Conservation (phyloP, 2,888 invertebrate genomes). For the Megaustenia siamemsis region DNA sequence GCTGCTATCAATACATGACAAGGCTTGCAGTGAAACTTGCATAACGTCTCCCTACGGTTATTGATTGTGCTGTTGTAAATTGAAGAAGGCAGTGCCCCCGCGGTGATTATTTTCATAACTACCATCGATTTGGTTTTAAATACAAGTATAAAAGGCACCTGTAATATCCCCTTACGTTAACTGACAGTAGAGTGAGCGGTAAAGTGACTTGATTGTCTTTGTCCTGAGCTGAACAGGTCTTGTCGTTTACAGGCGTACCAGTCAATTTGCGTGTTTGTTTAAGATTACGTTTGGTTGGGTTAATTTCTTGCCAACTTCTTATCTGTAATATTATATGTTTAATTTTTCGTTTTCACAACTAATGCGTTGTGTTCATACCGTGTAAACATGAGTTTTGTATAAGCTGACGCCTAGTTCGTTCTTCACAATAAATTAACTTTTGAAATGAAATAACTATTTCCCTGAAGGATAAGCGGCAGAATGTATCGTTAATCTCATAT, state of each 20-base stretch:
- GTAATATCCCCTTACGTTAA: slow-evolving; percentile 23
- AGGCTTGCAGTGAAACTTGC: slow-evolving; percentile 9
- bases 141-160: slow-evolving; percentile 13
- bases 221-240: neutral
- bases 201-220: neutral
- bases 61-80: neutral
- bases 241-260: no score
- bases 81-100: neutral
- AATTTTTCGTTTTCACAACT: no score
- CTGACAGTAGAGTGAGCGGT: no score
- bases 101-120: slow-evolving; percentile 13
- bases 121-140: slow-evolving; percentile 12
- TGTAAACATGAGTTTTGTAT: no score
- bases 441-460: no score
- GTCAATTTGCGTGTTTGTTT: neutral
- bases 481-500: no score
- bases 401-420: no score
- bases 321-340: neutral
- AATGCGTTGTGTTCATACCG: no score
- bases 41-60: neutral
- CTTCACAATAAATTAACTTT: no score
- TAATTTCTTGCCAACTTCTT: neutral
- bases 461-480: no score
- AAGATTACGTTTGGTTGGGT: neutral
- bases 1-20: slow-evolving; percentile 2